Evolutionary conservation across 2,113 vertebrate genomes (phyloP).

Genomic region (Eptesicus fuscus): DNA sequence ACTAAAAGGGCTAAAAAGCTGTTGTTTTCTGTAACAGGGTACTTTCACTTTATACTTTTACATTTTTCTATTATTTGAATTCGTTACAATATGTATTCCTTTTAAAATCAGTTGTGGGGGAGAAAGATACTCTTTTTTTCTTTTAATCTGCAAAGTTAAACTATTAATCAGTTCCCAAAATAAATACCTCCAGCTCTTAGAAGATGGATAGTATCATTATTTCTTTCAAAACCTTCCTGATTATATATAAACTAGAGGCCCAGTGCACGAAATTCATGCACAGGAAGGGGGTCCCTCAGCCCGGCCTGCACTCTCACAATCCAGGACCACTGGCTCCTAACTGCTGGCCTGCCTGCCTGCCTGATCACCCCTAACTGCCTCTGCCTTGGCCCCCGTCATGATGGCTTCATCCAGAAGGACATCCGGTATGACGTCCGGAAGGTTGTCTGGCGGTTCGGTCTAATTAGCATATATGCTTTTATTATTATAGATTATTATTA

Average conservation of each 20-base stretch:
- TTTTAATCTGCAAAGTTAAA: slow-evolving; percentile 17
- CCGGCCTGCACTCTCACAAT: too few species aligned
- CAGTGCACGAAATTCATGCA: too few species aligned
- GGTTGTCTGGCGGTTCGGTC: too few species aligned
- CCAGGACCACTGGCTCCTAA: too few species aligned
- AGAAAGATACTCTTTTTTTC: neutral
- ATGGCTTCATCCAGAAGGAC: too few species aligned
- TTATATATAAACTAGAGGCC: too few species aligned
- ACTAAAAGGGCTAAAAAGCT: neutral
- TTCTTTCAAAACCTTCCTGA: neutral
- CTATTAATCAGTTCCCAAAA: neutral
- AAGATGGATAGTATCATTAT: neutral
- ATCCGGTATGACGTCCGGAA: too few species aligned
- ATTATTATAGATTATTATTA: neutral
- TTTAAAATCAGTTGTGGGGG: neutral
- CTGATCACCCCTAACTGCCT: too few species aligned
- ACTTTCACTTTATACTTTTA: neutral
- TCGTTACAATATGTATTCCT: neutral
- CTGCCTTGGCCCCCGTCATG: too few species aligned
- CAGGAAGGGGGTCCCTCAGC: too few species aligned
- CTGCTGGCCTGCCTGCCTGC: too few species aligned
- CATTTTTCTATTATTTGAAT: neutral
- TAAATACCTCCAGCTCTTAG: neutral
- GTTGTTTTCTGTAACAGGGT: neutral
- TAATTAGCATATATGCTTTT: too few species aligned